Conservation (phyloP, 2,113 vertebrate species). For the Rhinolophus sinicus region DNA sequence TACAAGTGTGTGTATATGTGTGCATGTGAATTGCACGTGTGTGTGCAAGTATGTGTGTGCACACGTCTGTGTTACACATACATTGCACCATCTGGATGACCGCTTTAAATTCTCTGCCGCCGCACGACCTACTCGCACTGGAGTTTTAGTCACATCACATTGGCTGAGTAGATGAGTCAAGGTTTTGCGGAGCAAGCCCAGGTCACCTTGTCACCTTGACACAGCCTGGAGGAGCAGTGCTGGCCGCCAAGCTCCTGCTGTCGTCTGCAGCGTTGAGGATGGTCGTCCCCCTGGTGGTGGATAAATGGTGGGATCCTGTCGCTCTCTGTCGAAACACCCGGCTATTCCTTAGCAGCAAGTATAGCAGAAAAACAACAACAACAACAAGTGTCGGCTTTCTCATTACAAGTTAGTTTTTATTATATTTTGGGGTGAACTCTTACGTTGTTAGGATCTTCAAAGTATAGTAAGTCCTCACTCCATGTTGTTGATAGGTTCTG, state of each 20-base stretch:
- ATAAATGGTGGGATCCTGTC: no score
- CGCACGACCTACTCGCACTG: accelerated
- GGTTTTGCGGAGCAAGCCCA: accelerated
- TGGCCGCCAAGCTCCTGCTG: accelerated
- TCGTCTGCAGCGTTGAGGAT: accelerated
- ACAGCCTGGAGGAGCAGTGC: accelerated
- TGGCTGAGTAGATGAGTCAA: not conserved
- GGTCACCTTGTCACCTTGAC: not conserved
- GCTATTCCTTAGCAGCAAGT: not conserved
- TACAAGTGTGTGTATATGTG: not conserved
- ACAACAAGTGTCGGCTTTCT: not conserved
- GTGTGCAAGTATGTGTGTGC: not conserved
- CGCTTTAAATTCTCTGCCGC: not conserved
- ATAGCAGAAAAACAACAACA: not conserved
- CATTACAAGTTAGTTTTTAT: not conserved
- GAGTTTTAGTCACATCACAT: accelerated
- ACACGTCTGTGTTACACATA: accelerated
- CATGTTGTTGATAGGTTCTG: not conserved
- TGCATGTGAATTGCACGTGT: not conserved
- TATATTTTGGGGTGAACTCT: not conserved
- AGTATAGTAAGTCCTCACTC: not conserved
- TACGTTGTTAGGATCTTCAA: not conserved
- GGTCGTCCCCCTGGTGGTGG: accelerated
- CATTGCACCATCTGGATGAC: not conserved
- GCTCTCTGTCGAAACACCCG: not conserved